Evolutionary conservation across 2,888 invertebrate genomes (phyloP), one percentile per base, ranked within the genome.

Genomic region (Pristionchus japonicus): DNA sequence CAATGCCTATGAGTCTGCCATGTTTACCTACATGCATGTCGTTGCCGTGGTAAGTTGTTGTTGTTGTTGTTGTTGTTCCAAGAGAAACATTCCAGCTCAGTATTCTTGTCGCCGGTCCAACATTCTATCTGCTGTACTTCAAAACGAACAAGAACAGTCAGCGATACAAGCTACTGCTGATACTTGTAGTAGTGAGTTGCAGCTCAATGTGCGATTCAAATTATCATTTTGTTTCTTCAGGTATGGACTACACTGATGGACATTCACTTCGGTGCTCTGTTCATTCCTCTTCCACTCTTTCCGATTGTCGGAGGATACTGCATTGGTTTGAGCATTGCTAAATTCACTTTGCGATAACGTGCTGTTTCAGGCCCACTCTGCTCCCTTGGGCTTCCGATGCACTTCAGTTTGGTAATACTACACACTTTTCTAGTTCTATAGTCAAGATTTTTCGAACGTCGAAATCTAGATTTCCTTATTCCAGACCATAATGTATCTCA

Each of bases 91-190:
- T 74, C 1, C 37, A 74, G 74, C 1, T 74, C 1, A 74, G 74
- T 11, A n/a, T 74, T 4, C 37, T 74, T 3, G 23, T 74, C 3
- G 74, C 74, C 23, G 20, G 4, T 20, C 40, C 40, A 9, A 74
- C 74, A 0, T 37, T 70, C 34, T 70, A 34, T 20, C 67, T 37
- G 4, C 13, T 70, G 17, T 70, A 70, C 67, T 70, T 34, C 37
- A 70, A 74, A 40, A 74, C 74, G 37, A 74, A 74, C 40, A 27
- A 31, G 23, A 74, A 74, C 40, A 74, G 74, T 23, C 74, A 74
- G 74, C 74, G 74, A 6, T 74, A 74, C 40, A 74, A 40, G 40
- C 37, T 74, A 20, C 23, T 17, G 20, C 37, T 74, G 31, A 74
- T 74, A 4, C n/a, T 27, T 74, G 20, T 74, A 2, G 74, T 74